phyloP scores from a whole-genome alignment of 1,140 invertebrate species.

The Drosophila bifasciata region DNA sequence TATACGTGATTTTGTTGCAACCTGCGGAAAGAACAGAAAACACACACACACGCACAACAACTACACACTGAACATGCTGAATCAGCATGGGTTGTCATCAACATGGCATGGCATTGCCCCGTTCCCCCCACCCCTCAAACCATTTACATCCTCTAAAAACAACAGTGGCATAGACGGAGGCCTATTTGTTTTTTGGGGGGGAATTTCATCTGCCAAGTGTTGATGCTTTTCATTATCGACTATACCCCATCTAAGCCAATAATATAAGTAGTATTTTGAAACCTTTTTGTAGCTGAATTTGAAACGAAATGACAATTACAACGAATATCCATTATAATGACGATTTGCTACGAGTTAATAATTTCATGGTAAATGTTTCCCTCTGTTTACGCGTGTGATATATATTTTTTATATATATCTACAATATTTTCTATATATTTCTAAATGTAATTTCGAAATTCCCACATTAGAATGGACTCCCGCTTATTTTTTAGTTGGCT shows the following conservation, averaged over 20 bases:
- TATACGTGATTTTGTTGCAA: constrained; percentile 64
- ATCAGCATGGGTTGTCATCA: constrained; percentile 58
- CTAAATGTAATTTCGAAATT: constrained; percentile 50
- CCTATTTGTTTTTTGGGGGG: neutral
- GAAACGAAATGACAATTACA: too few species aligned
- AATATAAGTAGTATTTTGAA: neutral
- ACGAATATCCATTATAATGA: too few species aligned
- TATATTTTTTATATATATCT: too few species aligned
- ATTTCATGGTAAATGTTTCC: too few species aligned
- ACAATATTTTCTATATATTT: neutral
- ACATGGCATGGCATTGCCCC: neutral
- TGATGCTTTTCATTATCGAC: too few species aligned
- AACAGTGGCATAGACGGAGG: constrained; percentile 25
- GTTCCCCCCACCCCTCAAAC: constrained; percentile 14
- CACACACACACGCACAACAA: constrained; percentile 36
- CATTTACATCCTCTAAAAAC: constrained; percentile 34
- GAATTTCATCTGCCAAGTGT: neutral
- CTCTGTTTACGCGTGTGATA: too few species aligned
- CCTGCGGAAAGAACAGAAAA: constrained; percentile 39
- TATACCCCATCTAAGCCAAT: neutral
- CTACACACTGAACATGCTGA: constrained; percentile 44
- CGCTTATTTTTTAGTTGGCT: constrained; percentile 5
- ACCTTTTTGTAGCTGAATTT: neutral
- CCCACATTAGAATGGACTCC: constrained; percentile 21
- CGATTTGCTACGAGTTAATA: too few species aligned